Evolutionary conservation across 1,140 invertebrate genomes (phyloP).

Genomic region (Amphibalanus amphitrite): DNA sequence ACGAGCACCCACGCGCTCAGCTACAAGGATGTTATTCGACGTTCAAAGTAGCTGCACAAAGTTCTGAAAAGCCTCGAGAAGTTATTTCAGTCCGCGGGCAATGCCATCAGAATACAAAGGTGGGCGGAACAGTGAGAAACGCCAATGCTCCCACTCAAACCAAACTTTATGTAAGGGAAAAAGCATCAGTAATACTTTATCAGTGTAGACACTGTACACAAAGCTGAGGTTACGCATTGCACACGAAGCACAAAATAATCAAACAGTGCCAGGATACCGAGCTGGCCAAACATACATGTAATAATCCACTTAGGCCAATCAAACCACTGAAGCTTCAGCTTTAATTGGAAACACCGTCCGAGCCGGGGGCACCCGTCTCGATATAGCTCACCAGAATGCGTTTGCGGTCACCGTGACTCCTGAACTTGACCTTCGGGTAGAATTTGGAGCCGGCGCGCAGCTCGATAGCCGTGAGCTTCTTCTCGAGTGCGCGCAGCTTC

Average conservation of each 20-base stretch:
- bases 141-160: too few species aligned
- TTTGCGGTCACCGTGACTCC: constrained; percentile 77
- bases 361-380: neutral
- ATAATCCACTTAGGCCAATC: neutral
- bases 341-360: neutral
- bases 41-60: constrained; percentile 10
- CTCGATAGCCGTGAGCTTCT: neutral
- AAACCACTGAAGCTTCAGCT: neutral
- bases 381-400: constrained; percentile 54
- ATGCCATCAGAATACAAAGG: too few species aligned
- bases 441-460: constrained; percentile 36
- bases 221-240: too few species aligned
- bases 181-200: too few species aligned
- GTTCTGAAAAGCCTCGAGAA: neutral
- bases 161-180: too few species aligned
- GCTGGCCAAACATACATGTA: neutral
- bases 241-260: too few species aligned
- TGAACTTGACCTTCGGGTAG: constrained; percentile 75
- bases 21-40: neutral
- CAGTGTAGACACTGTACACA: too few species aligned
- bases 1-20: neutral
- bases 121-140: too few species aligned
- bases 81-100: too few species aligned
- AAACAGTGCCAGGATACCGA: constrained; percentile 12
- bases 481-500: neutral